Percentiles rank a stretch among this genome's conserved stretches.
phyloP scores from a whole-genome alignment of 2,113 vertebrate species.

The Calidris pygmaea region DNA sequence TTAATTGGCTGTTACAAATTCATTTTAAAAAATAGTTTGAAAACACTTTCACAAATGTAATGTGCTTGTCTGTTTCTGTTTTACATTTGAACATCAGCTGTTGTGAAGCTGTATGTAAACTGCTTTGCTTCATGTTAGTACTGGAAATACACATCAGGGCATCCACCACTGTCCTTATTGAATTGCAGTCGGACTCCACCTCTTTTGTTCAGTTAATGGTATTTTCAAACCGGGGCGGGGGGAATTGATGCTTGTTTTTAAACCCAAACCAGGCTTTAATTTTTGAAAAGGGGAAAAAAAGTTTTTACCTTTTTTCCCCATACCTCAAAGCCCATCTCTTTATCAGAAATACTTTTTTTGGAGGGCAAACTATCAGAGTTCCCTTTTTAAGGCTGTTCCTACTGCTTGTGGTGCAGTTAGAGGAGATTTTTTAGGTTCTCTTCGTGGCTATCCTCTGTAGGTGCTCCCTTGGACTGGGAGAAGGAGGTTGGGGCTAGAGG shows the following conservation, averaged over 20 bases:
- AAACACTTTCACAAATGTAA: neutral
- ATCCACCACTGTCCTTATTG: neutral
- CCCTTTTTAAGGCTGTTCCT: neutral
- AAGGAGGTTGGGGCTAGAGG: neutral
- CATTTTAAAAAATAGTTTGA: neutral
- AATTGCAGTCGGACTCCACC: neutral
- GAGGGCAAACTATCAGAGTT: neutral
- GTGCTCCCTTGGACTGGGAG: neutral
- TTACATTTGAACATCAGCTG: neutral
- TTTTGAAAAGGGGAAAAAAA: neutral
- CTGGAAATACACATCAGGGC: neutral
- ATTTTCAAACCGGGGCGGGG: neutral
- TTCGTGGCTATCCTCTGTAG: neutral
- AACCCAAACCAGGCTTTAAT: neutral
- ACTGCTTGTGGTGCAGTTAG: neutral
- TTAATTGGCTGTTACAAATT: neutral
- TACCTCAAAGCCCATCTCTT: neutral
- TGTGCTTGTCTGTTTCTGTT: neutral
- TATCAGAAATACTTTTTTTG: neutral
- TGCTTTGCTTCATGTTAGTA: neutral
- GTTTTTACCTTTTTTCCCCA: fast-evolving
- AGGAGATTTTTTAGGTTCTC: neutral
- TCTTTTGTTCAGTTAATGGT: neutral
- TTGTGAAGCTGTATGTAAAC: neutral
- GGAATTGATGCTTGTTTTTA: neutral